These are phyloP conservation scores for Megaptera novaeangliae DNA, from an alignment of 2,113 vertebrate species.

Conservation along the genomic window DNA sequence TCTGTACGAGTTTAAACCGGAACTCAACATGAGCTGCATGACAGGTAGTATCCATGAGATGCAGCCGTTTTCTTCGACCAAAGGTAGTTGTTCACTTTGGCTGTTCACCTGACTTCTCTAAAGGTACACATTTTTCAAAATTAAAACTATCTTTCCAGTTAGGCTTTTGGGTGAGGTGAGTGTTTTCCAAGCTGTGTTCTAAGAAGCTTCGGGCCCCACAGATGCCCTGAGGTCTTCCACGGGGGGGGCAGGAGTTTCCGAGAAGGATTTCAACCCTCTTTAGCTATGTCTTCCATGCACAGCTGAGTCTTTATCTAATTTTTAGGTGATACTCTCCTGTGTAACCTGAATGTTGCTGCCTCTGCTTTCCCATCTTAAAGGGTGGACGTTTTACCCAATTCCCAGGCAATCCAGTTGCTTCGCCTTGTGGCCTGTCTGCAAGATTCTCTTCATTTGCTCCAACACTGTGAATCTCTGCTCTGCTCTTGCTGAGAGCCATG, in stretches of 20 bases:
- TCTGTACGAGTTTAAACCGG: too few relatives aligned
- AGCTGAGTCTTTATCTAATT: not conserved
- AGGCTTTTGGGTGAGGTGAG: too few relatives aligned
- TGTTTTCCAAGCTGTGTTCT: not conserved
- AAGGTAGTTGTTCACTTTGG: too few relatives aligned
- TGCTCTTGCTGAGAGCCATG: not conserved
- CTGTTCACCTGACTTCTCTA: not conserved
- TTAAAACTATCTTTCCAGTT: not conserved
- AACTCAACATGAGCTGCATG: not conserved
- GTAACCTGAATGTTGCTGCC: too few relatives aligned
- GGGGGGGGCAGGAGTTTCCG: not conserved
- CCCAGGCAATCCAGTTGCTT: not conserved
- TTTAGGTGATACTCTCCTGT: not conserved
- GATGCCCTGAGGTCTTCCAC: not conserved
- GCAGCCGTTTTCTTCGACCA: too few relatives aligned
- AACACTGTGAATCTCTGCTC: not conserved
- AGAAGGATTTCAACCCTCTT: not conserved
- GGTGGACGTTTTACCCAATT: not conserved
- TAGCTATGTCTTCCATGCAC: not conserved
- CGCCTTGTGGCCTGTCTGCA: not conserved
- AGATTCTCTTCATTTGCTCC: not conserved
- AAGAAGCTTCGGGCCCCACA: not conserved
- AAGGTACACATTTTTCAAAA: not conserved
- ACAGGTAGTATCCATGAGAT: accelerated
- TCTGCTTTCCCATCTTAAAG: not conserved